Base-by-base conservation (phyloP, 2,888 invertebrate species). In the Euzophera pinguis region DNA sequence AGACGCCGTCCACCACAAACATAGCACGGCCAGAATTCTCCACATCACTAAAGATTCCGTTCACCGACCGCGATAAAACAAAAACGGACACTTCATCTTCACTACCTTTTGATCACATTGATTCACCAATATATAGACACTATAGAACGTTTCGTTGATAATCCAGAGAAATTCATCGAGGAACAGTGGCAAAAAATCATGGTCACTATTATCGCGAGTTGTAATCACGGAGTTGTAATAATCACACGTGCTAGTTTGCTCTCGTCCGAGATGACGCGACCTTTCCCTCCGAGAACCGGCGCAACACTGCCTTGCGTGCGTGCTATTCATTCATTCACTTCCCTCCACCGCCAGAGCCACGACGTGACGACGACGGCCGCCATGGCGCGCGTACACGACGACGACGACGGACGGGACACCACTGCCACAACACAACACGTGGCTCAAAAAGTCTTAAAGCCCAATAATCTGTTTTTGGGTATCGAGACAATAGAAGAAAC, bases 221-320 rank as follows among this genome's bases (percentile, higher is more conserved):
- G n/a, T 32, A n/a, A n/a, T n/a, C n/a, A n/a, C n/a, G n/a, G 55
- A 53, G 55, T 62, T 9, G n/a, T 32, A 57, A 58, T 5, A 32
- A 58, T 58, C 49, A 59, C 85, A 85, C 85, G 85, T 84, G 86
- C 55, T 53, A 45, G 17, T 13, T 35, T 42, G 51, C 43, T 56
- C 50, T 55, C 29, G 1, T 1, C 41, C 14, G 47, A 35, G 8
- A 27, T 32, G 47, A 59, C 70, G 69, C 81, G 54, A 62, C 67
- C 80, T 78, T 65, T 58, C 73, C 0, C 71, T 22, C 52, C 65
- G 72, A 63, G 59, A 58, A 72, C 58, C 60, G 37, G 56, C 56
- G 59, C 60, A 59, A 56, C 60, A 76, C 78, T 75, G 69, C 10
- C 61, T 3, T 2, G 10, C 7, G 34, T 6, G 10, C 16, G 10